phyloP scores from a whole-genome alignment of 2,797 vertebrate species.

The Pipistrellus pipistrellus region DNA sequence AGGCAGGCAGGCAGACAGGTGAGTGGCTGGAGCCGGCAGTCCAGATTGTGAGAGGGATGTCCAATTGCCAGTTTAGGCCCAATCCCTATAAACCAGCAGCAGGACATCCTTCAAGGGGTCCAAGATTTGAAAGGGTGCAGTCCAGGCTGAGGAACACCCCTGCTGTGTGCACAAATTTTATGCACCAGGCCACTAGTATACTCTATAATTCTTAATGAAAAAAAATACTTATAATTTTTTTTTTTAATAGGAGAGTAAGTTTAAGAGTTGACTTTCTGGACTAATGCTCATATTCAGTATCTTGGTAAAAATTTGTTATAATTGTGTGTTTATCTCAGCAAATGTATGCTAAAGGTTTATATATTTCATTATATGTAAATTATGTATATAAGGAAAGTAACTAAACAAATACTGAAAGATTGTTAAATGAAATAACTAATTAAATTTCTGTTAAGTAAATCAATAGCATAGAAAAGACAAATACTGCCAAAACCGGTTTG shows the following conservation, averaged over 20 bases:
- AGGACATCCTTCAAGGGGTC: no score
- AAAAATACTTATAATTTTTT: neutral
- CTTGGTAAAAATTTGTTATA: slow-evolving; percentile 19
- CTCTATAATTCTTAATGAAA: neutral
- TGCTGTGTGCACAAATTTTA: no score
- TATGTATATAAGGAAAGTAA: neutral
- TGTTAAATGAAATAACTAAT: neutral
- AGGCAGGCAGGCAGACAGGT: no score
- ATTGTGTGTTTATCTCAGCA: neutral
- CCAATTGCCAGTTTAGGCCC: no score
- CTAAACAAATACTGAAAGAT: neutral
- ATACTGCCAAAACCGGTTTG: no score
- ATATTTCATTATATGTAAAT: neutral
- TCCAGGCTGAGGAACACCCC: no score
- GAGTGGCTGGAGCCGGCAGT: no score
- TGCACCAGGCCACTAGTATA: neutral
- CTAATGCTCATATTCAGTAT: neutral
- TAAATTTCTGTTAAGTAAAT: neutral
- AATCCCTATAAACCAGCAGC: no score
- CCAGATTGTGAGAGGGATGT: no score
- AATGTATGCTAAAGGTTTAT: neutral
- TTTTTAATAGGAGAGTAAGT: neutral
- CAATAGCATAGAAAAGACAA: neutral
- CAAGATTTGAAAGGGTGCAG: no score
- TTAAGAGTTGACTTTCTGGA: neutral